Evolutionary conservation across 2,797 vertebrate species (phyloP).

Genomic region (Valencia hispanica): DNA sequence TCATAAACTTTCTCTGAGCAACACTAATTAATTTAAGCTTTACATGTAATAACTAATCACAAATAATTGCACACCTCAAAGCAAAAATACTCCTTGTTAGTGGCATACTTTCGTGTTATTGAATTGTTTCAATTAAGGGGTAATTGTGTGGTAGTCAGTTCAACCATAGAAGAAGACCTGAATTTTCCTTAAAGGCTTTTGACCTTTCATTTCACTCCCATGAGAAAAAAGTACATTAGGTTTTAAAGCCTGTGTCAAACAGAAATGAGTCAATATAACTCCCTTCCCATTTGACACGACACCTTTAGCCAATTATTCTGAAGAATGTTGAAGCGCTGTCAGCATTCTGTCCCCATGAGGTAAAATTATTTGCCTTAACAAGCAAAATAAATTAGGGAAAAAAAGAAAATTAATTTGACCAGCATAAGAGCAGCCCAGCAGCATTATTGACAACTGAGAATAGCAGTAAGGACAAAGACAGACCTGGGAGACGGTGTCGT

Average conservation of each 20-base stretch:
- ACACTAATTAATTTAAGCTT: not conserved
- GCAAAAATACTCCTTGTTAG: not conserved
- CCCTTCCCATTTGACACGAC: constrained; percentile 17
- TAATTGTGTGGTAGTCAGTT: too few relatives aligned
- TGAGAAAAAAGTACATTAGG: not conserved
- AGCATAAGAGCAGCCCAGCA: constrained; percentile 17
- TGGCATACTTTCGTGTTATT: not conserved
- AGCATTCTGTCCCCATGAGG: constrained; percentile 4
- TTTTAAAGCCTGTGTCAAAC: constrained; percentile 1
- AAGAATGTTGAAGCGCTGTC: constrained; percentile 1
- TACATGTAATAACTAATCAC: not conserved
- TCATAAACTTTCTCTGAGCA: not conserved
- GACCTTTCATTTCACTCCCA: not conserved
- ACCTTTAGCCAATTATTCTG: constrained; percentile 13
- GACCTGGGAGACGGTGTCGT: constrained; percentile 47
- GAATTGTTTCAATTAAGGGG: not conserved
- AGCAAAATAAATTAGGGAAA: constrained; percentile 13
- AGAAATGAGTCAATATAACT: constrained; percentile 21
- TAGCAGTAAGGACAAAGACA: constrained; percentile 55
- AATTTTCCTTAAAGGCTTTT: not conserved
- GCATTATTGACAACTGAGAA: constrained; percentile 52
- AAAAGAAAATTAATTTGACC: constrained; percentile 15
- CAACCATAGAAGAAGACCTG: not conserved
- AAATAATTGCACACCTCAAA: not conserved
- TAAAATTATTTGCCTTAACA: constrained; percentile 7